Base-by-base conservation (phyloP, 2,888 invertebrate species). In the Camptogramma bilineatum region DNA sequence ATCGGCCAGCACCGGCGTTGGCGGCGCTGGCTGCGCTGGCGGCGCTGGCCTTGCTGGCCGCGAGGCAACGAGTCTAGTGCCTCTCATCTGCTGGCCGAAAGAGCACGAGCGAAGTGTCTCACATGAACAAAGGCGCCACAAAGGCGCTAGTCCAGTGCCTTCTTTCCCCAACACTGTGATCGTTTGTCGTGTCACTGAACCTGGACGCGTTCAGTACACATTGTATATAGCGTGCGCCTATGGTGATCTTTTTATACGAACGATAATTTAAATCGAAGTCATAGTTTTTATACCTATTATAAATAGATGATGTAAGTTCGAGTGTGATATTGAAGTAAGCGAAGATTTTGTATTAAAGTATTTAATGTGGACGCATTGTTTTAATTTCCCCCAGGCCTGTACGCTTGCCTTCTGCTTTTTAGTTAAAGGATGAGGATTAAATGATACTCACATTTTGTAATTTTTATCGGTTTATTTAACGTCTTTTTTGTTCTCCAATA, bases 401-500 rank as follows among this genome's bases (percentile, higher is more conserved):
- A 50, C 18, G 18, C n/a, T 56, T 57, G 31, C 48, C 16, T 39
- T 44, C 19, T 61, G 44, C 28, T 47, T 19, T 53, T 63, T 47
- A 50, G n/a, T 68, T 61, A 61, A 57, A 56, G 64, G 68, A 62
- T 28, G 9, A 64, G 58, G 66, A 54, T 46, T 34, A 85, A 89
- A 88, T 87, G 79, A 91, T 78, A 88, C 81, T 75, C 87, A 80
- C 82, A 78, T 79, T 39, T 86, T 85, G 79, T 88, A 86, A 91
- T 92, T 81, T 92, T 92, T 88, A 91, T 92, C 86, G 87, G 92
- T 92, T 93, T 93, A 93, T 93, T 93, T 91, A 93, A 91, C 92
- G 90, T 90, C 90, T 90, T 90, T 90, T 89, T 87, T 88, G 84
- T 89, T 90, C 87, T 87, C 91, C 92, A 91, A 93, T 92, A 92